Evolutionary conservation across 2,888 invertebrate species (phyloP), one percentile per base, ranked within the genome.

Genomic region (Chalcis sispes): DNA sequence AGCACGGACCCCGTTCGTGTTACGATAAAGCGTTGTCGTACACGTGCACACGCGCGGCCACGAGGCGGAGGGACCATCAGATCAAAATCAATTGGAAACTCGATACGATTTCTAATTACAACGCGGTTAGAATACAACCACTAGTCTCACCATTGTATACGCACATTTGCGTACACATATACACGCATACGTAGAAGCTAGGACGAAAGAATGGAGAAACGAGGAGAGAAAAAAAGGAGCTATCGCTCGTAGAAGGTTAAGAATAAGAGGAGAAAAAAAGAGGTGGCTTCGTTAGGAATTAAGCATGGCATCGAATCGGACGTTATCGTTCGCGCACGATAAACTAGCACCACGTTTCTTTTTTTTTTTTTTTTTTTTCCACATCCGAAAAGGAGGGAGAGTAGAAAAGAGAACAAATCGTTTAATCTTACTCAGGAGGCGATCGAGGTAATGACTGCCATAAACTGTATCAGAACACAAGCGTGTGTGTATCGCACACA

Each of bases 391-490:
- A 50, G 29, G 5, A 23, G 13, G 15, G 10, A 50, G 64, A 29
- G 15, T 18, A 40, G n/a, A 20, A 23, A 36, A 13, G 18, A 70
- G 82, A 85, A 83, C 85, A 84, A 86, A 87, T 86, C 87, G 86
- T 87, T 88, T 88, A 86, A 88, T 88, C 84, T 84, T 79, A 85
- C 82, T 54, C 84, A 79, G 79, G 83, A 80, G 83, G 79, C 80
- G 86, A 85, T 86, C 84, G 85, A 83, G 84, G 86, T 88, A 88
- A 88, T 87, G 88, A 88, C 82, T 84, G 84, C 85, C 82, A 86
- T 88, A 88, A 88, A 87, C 7, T 42, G 42, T 42, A 13, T 13
- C 42, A 42, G 42, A 13, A 36, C n/a, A n/a, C n/a, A n/a, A n/a
- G n/a, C n/a, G n/a, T n/a, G n/a, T n/a, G n/a, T n/a, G n/a, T n/a